Evolutionary conservation across 2,113 vertebrate species (phyloP), one percentile per base, ranked within the genome.

Genomic region (Mesoclemmys tuberculata): DNA sequence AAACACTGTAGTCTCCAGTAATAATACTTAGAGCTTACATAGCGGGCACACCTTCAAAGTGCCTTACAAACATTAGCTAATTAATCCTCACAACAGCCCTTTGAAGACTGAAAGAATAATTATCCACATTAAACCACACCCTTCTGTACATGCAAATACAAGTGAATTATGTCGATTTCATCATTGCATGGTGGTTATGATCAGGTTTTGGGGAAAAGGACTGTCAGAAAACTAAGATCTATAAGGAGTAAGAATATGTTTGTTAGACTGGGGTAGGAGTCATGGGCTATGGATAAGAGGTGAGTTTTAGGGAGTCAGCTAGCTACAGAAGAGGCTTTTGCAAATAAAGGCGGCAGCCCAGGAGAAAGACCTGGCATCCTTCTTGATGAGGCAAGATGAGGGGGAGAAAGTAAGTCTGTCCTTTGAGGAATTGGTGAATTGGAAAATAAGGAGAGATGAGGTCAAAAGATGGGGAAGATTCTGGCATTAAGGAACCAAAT

Each of bases 1-100:
- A 46, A 88, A 74, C 64, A 4, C 44, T 77, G n/a, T 5, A 49
- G 68, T 14, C 44, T 83, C 35, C 64, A 6, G 1, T 35, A 44
- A 31, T 41, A 27, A 52, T 87, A 44, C 77, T 41, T 58, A 19
- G 71, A 0, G 0, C 44, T 87, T 71, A 10, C 0, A 0, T 5
- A 26, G 75, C 56, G 4, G 89, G 49, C 3, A 29, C 55, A 49
- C 6, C 2, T 68, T 61, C 82, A 44, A 80, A 16, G 26, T 0
- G 0, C 90, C 93, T 71, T 51, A 24, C 5, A 44, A 9, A 16
- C 5, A 0, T 61, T 61, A 11, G 46, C 41, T 85, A 82, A 68
- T 91, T 87, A 82, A 92, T 92, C 29, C 44, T 44, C 44, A 3
- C 71, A 64, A 13, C 74, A 61, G 55, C 29, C 61, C 55, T 93